phyloP scores from a whole-genome alignment of 2,113 vertebrate species.

The Miniopterus natalensis region DNA sequence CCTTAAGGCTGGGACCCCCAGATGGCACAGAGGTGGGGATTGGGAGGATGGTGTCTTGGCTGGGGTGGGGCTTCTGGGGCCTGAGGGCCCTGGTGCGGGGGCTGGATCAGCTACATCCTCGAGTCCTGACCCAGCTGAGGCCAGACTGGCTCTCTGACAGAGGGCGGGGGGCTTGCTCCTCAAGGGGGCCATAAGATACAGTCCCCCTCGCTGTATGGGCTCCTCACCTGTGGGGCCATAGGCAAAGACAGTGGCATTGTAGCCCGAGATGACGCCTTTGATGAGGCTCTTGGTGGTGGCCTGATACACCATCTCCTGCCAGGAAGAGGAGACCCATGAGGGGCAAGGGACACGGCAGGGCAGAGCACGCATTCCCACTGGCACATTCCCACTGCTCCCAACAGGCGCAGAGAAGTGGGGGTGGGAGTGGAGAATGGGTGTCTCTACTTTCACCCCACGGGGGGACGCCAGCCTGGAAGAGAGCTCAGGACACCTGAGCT shows the following conservation, averaged over 20 bases:
- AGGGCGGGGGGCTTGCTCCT: not conserved
- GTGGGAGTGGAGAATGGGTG: not conserved
- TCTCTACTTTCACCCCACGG: not conserved
- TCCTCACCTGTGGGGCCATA: conserved; percentile 95
- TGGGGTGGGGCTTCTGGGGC: not conserved
- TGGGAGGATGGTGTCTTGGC: accelerated
- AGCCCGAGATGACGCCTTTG: conserved; percentile 93
- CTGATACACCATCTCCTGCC: conserved; percentile 94
- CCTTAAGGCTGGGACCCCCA: not conserved
- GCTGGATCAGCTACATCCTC: not conserved
- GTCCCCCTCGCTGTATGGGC: accelerated
- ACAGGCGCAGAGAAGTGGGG: not conserved
- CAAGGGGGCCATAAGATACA: accelerated
- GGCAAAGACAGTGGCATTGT: conserved; percentile 95
- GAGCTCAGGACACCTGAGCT: conserved; percentile 53
- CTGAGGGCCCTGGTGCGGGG: not conserved
- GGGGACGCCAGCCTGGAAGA: not conserved
- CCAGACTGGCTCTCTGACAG: not conserved
- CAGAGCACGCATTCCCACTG: not conserved
- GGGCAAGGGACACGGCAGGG: not conserved
- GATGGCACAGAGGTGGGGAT: not conserved
- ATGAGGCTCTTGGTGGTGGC: conserved; percentile 94
- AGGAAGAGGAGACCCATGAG: not conserved
- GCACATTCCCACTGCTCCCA: not conserved
- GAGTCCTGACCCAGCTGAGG: not conserved